Evolutionary conservation across 30 jellyfish, hydroid and myxozoan genomes (phyloP).

Genomic region (Aurelia aurita): DNA sequence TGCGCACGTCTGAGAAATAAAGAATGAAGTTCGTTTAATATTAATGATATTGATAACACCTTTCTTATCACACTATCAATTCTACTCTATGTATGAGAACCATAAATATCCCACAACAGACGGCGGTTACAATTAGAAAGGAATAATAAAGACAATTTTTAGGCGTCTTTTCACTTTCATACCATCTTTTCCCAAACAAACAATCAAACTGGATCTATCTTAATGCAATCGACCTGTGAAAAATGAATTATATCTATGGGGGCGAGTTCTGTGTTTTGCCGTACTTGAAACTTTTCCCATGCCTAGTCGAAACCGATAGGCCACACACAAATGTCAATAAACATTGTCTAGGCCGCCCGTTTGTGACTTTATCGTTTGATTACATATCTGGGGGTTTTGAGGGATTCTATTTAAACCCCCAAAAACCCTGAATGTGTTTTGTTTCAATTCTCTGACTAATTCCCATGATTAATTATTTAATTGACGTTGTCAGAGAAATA

Average conservation of each 20-base stretch:
- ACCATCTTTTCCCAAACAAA: slow-evolving; percentile 3
- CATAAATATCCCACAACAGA: not conserved
- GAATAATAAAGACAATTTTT: not conserved
- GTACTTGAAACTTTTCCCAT: no score
- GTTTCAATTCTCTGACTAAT: slow-evolving; percentile 31
- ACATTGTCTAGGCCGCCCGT: not conserved
- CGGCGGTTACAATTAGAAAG: not conserved
- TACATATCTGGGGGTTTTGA: not conserved
- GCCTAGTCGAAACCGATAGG: no score
- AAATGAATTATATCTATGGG: no score
- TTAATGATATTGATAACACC: not conserved
- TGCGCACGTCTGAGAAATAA: no score
- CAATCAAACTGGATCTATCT: not conserved
- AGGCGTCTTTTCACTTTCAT: not conserved
- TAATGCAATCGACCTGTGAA: not conserved
- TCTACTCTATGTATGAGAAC: not conserved
- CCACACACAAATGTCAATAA: no score
- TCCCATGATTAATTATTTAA: slow-evolving; percentile 40
- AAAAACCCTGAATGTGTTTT: slow-evolving; percentile 14
- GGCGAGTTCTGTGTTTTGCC: no score
- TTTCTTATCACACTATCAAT: not conserved
- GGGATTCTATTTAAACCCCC: slow-evolving; percentile 24
- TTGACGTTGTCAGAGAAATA: not conserved
- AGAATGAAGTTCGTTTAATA: not conserved
- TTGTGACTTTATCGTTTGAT: not conserved